A percentile compares a stretch with the other conserved stretches of the same genome.
Conservation (phyloP, 2,888 invertebrate genomes). For the Crossocerus cetratus region DNA sequence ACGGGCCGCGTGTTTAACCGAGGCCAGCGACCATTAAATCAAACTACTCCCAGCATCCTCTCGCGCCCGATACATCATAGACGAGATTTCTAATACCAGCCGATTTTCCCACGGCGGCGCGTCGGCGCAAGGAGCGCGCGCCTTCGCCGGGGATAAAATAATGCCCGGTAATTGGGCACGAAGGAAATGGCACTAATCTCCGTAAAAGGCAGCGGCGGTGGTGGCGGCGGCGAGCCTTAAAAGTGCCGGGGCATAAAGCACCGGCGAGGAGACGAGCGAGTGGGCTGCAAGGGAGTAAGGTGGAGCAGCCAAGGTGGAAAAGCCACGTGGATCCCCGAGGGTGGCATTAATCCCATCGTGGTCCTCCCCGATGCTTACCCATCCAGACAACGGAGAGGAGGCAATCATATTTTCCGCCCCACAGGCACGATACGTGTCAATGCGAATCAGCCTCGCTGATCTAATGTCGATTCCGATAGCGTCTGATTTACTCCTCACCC, state of each 20-base stretch:
- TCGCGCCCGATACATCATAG: neutral
- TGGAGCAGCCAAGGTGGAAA: constrained; percentile 46
- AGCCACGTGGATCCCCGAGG: constrained; percentile 72
- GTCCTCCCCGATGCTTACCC: constrained; percentile 57
- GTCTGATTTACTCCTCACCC: constrained; percentile 71
- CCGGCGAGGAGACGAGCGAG: constrained; percentile 19
- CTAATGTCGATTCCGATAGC: constrained; percentile 75
- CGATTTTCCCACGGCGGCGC: neutral
- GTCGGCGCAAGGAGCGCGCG: neutral
- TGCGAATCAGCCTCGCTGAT: constrained; percentile 76
- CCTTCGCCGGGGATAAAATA: neutral
- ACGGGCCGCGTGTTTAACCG: neutral
- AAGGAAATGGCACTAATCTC: constrained; percentile 42
- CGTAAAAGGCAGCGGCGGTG: constrained; percentile 43
- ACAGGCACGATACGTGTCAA: constrained; percentile 76
- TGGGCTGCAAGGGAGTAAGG: neutral
- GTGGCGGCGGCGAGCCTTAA: constrained; percentile 34
- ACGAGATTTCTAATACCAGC: neutral
- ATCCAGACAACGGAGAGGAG: constrained; percentile 69
- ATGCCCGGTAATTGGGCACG: constrained; percentile 10
- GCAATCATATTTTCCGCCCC: constrained; percentile 77
- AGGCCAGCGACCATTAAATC: neutral
- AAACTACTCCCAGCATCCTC: neutral
- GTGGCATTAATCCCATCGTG: constrained; percentile 75
- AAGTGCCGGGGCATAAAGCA: constrained; percentile 50